phyloP scores from a whole-genome alignment of 2,888 invertebrate species.

The Aplocera efformata region DNA sequence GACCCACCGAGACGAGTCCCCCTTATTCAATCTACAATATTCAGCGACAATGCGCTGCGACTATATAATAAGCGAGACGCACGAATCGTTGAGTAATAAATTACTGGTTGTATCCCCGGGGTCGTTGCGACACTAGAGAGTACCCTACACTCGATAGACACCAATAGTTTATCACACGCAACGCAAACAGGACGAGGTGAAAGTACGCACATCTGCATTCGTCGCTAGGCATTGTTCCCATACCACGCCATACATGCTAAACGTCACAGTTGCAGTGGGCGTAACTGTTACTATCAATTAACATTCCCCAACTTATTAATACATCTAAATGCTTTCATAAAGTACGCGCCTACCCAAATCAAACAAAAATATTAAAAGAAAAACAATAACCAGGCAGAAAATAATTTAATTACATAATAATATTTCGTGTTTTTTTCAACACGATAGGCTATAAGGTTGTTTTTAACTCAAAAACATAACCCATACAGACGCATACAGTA shows the following conservation, averaged over 20 bases:
- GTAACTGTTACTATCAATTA: slow-evolving; percentile 42
- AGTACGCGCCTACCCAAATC: too few relatives aligned
- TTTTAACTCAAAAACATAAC: too few relatives aligned
- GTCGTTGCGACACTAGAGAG: slow-evolving; percentile 46
- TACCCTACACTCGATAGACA: slow-evolving; percentile 1
- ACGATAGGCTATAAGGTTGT: too few relatives aligned
- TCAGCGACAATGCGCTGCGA: slow-evolving; percentile 23
- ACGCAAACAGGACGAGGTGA: slow-evolving; percentile 59
- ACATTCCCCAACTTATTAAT: too few relatives aligned
- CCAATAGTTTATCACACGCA: slow-evolving; percentile 44
- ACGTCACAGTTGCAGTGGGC: slow-evolving; percentile 39
- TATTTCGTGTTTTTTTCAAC: too few relatives aligned
- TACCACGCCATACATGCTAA: slow-evolving; percentile 36
- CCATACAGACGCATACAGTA: too few relatives aligned
- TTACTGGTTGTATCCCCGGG: slow-evolving; percentile 34
- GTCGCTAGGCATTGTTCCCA: slow-evolving; percentile 37
- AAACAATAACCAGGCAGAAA: too few relatives aligned
- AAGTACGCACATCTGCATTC: slow-evolving; percentile 61
- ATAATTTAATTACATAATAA: too few relatives aligned
- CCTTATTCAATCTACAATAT: slow-evolving; percentile 17
- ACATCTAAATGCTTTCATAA: background rate
- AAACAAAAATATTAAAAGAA: slow-evolving; percentile 11
- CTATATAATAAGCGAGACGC: slow-evolving; percentile 34
- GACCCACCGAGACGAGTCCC: background rate
- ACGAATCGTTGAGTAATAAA: slow-evolving; percentile 39